Conservation (phyloP, 2,888 invertebrate species). For the Germaria angustata region DNA sequence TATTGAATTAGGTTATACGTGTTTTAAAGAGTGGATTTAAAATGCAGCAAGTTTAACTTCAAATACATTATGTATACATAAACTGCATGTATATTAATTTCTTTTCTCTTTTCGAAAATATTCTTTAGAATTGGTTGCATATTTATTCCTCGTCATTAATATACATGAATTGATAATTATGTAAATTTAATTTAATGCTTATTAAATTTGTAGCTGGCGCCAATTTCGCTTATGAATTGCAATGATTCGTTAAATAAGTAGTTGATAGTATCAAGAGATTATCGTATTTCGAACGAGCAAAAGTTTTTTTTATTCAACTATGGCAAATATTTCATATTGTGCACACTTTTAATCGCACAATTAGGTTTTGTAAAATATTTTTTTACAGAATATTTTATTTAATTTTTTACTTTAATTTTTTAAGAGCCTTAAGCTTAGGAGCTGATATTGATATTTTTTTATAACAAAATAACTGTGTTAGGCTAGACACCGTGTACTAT, state of each 20-base stretch:
- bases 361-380: no score
- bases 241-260: slow-evolving; percentile 40
- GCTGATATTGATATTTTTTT: no score
- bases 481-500: no score
- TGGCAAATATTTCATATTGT: background rate
- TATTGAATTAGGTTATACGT: no score
- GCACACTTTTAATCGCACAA: no score
- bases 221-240: slow-evolving; percentile 9
- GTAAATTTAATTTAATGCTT: slow-evolving; percentile 3
- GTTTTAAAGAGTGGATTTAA: background rate
- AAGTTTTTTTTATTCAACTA: background rate
- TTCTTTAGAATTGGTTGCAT: slow-evolving; percentile 19
- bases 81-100: no score
- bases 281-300: background rate
- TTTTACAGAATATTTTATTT: no score
- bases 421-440: no score
- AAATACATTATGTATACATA: background rate
- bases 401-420: no score
- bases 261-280: slow-evolving; percentile 50
- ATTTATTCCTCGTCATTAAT: slow-evolving; percentile 2
- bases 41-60: background rate
- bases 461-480: no score
- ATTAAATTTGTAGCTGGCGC: background rate
- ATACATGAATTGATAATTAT: background rate
- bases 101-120: background rate